Evolutionary conservation across 2,797 vertebrate genomes (phyloP).

Genomic region (Enteromius viviparus): DNA sequence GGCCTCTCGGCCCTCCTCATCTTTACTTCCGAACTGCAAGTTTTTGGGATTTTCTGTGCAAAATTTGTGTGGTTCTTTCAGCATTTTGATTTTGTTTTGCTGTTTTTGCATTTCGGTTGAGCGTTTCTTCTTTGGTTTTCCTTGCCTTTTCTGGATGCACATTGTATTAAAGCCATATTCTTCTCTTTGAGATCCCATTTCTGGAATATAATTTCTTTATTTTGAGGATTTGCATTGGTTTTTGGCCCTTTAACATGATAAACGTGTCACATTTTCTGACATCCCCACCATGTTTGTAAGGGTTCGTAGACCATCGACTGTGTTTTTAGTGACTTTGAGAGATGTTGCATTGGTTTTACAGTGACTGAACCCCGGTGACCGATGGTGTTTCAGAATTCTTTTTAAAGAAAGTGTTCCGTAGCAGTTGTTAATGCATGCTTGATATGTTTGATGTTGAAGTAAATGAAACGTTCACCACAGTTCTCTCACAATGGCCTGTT

Average conservation of each 20-base stretch:
- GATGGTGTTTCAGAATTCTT: slow-evolving; percentile 55
- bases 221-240: slow-evolving; percentile 67
- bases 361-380: slow-evolving; percentile 57
- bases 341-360: slow-evolving; percentile 56
- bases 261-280: slow-evolving; percentile 38
- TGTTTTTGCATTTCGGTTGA: slow-evolving; percentile 28
- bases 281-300: slow-evolving; percentile 61
- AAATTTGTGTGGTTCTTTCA: slow-evolving; percentile 83
- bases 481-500: slow-evolving; percentile 60
- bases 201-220: slow-evolving; percentile 41
- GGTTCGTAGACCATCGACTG: slow-evolving; percentile 69
- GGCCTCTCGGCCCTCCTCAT: slow-evolving; percentile 67
- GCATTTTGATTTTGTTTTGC: slow-evolving; percentile 77
- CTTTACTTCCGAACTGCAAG: slow-evolving; percentile 88
- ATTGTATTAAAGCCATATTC: slow-evolving; percentile 79
- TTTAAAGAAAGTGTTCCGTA: slow-evolving; percentile 69
- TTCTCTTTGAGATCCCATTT: slow-evolving; percentile 68
- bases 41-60: slow-evolving; percentile 82
- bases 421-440: slow-evolving; percentile 81
- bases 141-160: slow-evolving; percentile 80
- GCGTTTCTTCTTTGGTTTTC: slow-evolving; percentile 49
- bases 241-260: slow-evolving; percentile 16
- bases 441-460: slow-evolving; percentile 81
- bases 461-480: slow-evolving; percentile 66
- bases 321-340: slow-evolving; percentile 67